Evolutionary conservation across 2,888 invertebrate species (phyloP).

Genomic region (Spicauda simplicius): DNA sequence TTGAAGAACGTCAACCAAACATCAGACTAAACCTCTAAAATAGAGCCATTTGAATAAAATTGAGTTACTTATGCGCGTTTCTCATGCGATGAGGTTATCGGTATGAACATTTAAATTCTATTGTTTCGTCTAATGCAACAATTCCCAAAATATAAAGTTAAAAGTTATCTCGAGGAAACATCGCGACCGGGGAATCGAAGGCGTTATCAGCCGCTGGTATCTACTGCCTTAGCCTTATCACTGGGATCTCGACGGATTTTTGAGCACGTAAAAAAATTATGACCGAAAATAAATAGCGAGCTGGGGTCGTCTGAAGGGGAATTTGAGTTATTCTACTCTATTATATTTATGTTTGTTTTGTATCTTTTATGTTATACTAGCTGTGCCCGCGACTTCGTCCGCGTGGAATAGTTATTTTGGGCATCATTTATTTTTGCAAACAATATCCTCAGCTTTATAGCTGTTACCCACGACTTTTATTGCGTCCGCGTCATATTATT

Average conservation of each 20-base stretch:
- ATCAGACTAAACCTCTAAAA: constrained; percentile 6
- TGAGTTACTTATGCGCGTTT: constrained; percentile 24
- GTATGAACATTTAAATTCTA: constrained; percentile 48
- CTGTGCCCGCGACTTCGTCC: no score
- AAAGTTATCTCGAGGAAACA: constrained; percentile 63
- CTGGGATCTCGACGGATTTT: constrained; percentile 49
- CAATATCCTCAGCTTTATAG: no score
- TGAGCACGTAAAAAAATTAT: constrained; percentile 50
- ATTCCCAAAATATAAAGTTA: constrained; percentile 63
- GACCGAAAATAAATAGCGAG: constrained; percentile 41
- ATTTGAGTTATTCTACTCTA: not conserved
- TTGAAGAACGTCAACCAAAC: not conserved
- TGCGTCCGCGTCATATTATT: no score
- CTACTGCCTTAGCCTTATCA: constrained; percentile 55
- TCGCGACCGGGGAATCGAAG: constrained; percentile 74
- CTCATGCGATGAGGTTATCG: constrained; percentile 26
- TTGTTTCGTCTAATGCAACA: constrained; percentile 59
- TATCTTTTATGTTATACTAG: not conserved
- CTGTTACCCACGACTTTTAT: no score
- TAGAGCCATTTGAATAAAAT: constrained; percentile 35
- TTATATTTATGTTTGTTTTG: not conserved
- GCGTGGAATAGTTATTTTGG: no score
- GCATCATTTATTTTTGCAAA: no score
- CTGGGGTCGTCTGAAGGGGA: not conserved
- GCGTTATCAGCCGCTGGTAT: constrained; percentile 66